Conservation (phyloP, 2,113 vertebrate species). For the Hydrochoerus hydrochaeris region DNA sequence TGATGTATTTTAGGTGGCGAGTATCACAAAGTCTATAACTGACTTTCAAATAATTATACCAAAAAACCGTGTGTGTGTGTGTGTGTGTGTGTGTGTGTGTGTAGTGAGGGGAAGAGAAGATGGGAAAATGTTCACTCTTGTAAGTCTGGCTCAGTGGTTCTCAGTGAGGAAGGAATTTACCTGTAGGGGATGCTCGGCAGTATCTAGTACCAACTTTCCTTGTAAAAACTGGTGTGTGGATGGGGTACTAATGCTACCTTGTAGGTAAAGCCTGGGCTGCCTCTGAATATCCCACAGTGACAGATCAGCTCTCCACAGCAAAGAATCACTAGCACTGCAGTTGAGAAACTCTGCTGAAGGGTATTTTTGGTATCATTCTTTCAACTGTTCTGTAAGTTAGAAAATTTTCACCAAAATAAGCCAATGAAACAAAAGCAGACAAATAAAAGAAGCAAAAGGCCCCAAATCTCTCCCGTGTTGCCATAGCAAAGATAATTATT, state of each 20-base stretch:
- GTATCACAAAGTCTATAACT: background rate
- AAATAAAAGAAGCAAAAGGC: background rate
- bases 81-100: background rate
- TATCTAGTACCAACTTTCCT: background rate
- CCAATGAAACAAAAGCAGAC: constrained; percentile 3
- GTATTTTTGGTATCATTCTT: background rate
- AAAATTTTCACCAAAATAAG: background rate
- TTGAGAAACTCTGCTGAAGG: background rate
- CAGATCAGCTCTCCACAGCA: background rate
- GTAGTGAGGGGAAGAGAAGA: background rate
- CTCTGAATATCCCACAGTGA: background rate
- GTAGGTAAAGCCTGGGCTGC: background rate
- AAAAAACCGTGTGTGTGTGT: background rate
- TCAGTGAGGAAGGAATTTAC: background rate
- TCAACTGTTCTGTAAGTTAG: background rate
- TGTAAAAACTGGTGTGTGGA: background rate
- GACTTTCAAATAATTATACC: constrained; percentile 27
- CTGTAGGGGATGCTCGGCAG: background rate
- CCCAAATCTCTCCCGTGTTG: background rate
- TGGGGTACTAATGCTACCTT: background rate
- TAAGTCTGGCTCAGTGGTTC: background rate
- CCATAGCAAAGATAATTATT: background rate
- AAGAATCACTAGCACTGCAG: background rate
- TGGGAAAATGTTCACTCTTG: background rate
- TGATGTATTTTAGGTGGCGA: background rate